Percentiles rank a stretch among this genome's conserved stretches.
These are phyloP conservation scores for Cecidostiba fungosa DNA, from an alignment of 2,888 invertebrate genomes.

Conservation along the genomic window DNA sequence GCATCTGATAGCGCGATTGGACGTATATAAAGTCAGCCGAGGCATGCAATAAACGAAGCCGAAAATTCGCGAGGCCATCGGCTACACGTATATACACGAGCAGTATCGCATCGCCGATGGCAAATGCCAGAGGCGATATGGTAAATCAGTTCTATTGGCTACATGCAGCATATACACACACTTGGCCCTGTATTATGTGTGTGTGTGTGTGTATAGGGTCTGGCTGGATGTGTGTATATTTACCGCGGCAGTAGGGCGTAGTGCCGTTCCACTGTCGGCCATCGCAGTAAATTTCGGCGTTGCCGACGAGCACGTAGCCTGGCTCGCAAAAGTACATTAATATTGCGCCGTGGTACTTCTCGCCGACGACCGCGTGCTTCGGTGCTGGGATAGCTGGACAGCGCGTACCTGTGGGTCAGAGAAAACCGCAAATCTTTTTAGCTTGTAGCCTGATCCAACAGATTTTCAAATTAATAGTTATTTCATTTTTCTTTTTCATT, in stretches of 20 bases:
- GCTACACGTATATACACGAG: not conserved
- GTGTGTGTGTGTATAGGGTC: not conserved
- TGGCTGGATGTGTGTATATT: conserved; percentile 38
- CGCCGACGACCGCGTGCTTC: conserved; percentile 82
- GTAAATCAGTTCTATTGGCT: conserved; percentile 53
- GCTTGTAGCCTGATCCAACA: not conserved
- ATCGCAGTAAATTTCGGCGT: conserved; percentile 86
- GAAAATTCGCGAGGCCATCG: conserved; percentile 49
- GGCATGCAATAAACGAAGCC: conserved; percentile 32
- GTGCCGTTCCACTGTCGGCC: conserved; percentile 87
- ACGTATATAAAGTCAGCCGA: not conserved
- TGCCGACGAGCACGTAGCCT: conserved; percentile 84
- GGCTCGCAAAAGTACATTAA: conserved; percentile 86
- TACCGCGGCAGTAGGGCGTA: conserved; percentile 86
- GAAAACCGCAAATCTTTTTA: conserved; percentile 58
- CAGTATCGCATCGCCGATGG: conserved; percentile 12
- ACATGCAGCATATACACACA: not conserved
- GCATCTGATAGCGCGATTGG: not conserved
- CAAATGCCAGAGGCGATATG: conserved; percentile 23
- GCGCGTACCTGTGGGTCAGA: conserved; percentile 82
- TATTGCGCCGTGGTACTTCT: conserved; percentile 82
- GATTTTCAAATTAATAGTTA: not conserved
- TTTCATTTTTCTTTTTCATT: not conserved
- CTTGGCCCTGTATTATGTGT: not conserved
- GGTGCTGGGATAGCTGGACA: conserved; percentile 81